Conservation (phyloP, 2,113 vertebrate species). For the Misgurnus mizolepis region DNA sequence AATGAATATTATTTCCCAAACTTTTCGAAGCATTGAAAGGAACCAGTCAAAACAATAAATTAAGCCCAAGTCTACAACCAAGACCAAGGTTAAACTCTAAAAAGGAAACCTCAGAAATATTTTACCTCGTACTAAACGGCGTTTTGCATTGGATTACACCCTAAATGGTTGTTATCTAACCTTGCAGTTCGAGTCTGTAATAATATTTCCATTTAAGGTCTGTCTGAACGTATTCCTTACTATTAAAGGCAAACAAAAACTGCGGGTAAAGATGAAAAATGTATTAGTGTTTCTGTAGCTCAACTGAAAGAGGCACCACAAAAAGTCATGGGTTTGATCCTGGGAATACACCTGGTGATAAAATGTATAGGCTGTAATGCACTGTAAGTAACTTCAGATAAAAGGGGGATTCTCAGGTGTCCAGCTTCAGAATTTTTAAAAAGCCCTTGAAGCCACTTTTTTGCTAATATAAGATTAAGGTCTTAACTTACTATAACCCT, state of each 20-base stretch:
- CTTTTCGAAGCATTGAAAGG: constrained; percentile 58
- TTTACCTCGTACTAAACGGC: constrained; percentile 63
- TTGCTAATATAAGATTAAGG: no score
- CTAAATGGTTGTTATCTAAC: constrained; percentile 61
- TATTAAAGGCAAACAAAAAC: constrained; percentile 26
- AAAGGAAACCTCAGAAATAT: constrained; percentile 73
- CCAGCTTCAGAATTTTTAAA: no score
- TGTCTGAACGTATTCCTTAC: constrained; percentile 69
- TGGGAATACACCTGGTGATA: no score
- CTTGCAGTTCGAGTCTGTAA: constrained; percentile 64
- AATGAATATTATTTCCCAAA: constrained; percentile 64
- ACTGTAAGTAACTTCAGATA: no score
- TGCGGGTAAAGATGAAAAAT: constrained; percentile 12
- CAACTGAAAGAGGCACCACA: no score
- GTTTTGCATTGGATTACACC: constrained; percentile 63
- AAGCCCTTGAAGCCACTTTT: no score
- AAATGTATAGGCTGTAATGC: no score
- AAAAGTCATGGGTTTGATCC: no score
- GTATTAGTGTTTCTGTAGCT: not conserved
- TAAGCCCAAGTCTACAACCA: constrained; percentile 64
- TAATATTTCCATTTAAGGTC: constrained; percentile 74
- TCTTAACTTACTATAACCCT: no score
- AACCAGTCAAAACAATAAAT: constrained; percentile 73
- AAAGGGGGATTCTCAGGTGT: no score
- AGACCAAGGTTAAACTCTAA: constrained; percentile 66